These are phyloP conservation scores for Gisinianus flammeolus DNA, from an alignment of 2,888 invertebrate genomes.

Conservation along the genomic window DNA sequence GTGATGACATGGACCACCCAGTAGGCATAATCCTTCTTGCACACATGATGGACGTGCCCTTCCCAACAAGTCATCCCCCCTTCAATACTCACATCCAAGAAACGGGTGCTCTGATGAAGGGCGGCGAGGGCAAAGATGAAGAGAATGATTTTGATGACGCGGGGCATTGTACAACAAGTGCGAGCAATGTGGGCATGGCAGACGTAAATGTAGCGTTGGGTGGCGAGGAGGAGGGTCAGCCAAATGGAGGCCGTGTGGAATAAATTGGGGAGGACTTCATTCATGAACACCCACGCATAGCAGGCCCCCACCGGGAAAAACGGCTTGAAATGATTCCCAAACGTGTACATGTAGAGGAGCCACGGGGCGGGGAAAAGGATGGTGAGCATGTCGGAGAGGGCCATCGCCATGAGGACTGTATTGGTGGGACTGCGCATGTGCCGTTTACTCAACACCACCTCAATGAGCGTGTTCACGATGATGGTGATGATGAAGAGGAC, in stretches of 20 bases:
- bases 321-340: slow-evolving; percentile 84
- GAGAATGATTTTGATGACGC: slow-evolving; percentile 60
- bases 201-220: slow-evolving; percentile 93
- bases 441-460: slow-evolving; percentile 83
- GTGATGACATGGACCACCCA: slow-evolving; percentile 75
- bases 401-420: slow-evolving; percentile 93
- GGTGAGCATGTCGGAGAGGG: slow-evolving; percentile 92
- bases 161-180: slow-evolving; percentile 71
- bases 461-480: slow-evolving; percentile 89
- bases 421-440: slow-evolving; percentile 94
- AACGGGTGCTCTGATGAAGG: slow-evolving; percentile 81
- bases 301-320: slow-evolving; percentile 77
- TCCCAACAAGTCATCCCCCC: slow-evolving; percentile 74
- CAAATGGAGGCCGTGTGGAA: slow-evolving; percentile 95
- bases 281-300: slow-evolving; percentile 71
- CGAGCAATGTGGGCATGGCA: slow-evolving; percentile 89
- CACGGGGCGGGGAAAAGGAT: slow-evolving; percentile 88
- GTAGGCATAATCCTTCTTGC: slow-evolving; percentile 64
- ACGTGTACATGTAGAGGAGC: slow-evolving; percentile 90
- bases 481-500: slow-evolving; percentile 84
- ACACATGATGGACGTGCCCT: slow-evolving; percentile 62
- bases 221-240: slow-evolving; percentile 87
- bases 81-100: slow-evolving; percentile 74
- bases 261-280: slow-evolving; percentile 77
- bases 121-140: slow-evolving; percentile 77